phyloP scores from a whole-genome alignment of 2,888 invertebrate genomes.

The Troides oblongomaculatus region DNA sequence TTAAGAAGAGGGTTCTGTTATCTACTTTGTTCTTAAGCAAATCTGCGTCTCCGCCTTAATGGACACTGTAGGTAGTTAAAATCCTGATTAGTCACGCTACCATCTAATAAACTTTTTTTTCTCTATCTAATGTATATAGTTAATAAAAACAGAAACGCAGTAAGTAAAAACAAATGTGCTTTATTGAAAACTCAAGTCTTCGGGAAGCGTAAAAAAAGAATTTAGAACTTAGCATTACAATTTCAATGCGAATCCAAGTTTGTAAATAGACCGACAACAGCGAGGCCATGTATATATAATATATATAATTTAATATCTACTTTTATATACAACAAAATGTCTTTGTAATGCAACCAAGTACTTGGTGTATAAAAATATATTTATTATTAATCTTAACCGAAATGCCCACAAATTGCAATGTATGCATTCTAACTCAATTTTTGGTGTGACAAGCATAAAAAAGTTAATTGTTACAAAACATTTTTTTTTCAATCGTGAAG shows the following conservation, averaged over 20 bases:
- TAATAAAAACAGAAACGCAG: slow-evolving; percentile 7
- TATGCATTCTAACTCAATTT: too few relatives aligned
- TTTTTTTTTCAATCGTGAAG: background rate
- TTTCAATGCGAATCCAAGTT: slow-evolving; percentile 33
- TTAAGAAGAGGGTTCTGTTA: too few relatives aligned
- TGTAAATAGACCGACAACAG: slow-evolving; percentile 44
- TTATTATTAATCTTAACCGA: background rate
- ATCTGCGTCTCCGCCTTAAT: too few relatives aligned
- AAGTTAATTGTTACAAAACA: too few relatives aligned
- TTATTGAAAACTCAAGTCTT: slow-evolving; percentile 56
- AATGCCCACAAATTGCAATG: background rate
- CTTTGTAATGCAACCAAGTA: slow-evolving; percentile 31
- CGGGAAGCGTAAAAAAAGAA: slow-evolving; percentile 51
- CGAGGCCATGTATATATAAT: slow-evolving; percentile 35
- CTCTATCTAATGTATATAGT: background rate
- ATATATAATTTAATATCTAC: slow-evolving; percentile 35
- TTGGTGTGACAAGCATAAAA: too few relatives aligned
- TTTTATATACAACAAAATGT: slow-evolving; percentile 38
- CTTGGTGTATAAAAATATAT: slow-evolving; percentile 20
- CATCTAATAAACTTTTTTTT: background rate
- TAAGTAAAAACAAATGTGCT: slow-evolving; percentile 51
- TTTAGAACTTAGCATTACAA: slow-evolving; percentile 43
- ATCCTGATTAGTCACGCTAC: too few relatives aligned
- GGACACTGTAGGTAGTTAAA: too few relatives aligned
- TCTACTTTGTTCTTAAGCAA: too few relatives aligned